Evolutionary conservation across 2,797 vertebrate species (phyloP), one percentile per base, ranked within the genome.

Genomic region (Salarias fasciatus): DNA sequence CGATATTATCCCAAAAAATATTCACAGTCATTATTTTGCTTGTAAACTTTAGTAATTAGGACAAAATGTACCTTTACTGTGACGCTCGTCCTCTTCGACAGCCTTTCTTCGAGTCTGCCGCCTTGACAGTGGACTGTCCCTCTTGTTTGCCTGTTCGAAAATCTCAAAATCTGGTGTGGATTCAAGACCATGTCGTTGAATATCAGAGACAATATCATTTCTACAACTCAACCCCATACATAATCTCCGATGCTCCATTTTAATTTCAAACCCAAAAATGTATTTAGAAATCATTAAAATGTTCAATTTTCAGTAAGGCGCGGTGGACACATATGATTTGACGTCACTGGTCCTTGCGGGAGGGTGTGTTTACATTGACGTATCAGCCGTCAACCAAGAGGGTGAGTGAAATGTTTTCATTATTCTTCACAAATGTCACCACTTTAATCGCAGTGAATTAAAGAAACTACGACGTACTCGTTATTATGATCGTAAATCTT

Each of bases 361-460:
- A 85, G 75, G 85, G 84, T 65, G 87, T 88, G 87, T 90, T 90
- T 90, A 88, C 78, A 6, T 50, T 50, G 54, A 85, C 87, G 88
- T 89, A 87, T 88, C 50, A 71, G 15, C 67, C 62, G 58, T 70
- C 82, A 56, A 41, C 31, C 52, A 59, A 79, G 33, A 58, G 47
- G 84, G 91, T 91, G 44, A 86, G 89, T 72, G 14, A 40, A 58
- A 14, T 75, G 24, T 69, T 73, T 63, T 67, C 47, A 42, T 49
- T 71, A 71, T 75, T 7, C 14, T 24, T 43, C 14, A 51, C 69
- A 67, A 46, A 68, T 24, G 24, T 24, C 18, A 24, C 2, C 18
- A 24, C 18, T 24, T 24, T 24, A 24, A 24, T 18, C 18, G 18
- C 24, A 24, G 18, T 24, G 18, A 24, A 2, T 24, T 24, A 18